phyloP scores from a whole-genome alignment of 2,797 vertebrate genomes.

The Rachycentron canadum region DNA sequence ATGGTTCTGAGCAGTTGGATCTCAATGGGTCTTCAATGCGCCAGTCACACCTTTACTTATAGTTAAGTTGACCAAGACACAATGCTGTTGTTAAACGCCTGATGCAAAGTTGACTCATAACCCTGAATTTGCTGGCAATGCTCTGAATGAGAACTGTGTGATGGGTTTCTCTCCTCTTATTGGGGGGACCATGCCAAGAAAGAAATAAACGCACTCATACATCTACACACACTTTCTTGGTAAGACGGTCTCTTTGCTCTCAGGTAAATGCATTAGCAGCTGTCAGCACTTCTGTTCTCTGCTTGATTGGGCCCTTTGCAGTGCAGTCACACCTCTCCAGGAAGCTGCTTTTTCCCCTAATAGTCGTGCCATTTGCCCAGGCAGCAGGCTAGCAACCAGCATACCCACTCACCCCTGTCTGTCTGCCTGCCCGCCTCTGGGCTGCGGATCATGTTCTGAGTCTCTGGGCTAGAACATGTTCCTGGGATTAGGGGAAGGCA shows the following conservation, averaged over 20 bases:
- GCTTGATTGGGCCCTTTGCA: constrained; percentile 80
- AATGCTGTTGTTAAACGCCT: no score
- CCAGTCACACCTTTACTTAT: background rate
- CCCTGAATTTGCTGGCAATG: background rate
- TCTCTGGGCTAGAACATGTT: constrained; percentile 68
- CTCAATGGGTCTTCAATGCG: background rate
- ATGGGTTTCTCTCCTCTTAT: constrained; percentile 44
- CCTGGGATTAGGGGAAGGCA: constrained; percentile 71
- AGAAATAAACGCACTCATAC: constrained; percentile 35
- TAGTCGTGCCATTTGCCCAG: constrained; percentile 79
- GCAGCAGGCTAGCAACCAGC: constrained; percentile 65
- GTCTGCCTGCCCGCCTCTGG: constrained; percentile 54
- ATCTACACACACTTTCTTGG: constrained; percentile 9
- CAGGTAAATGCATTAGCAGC: constrained; percentile 78
- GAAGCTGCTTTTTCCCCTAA: constrained; percentile 76
- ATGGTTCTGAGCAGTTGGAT: background rate
- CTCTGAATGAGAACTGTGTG: constrained; percentile 32
- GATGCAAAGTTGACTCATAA: constrained; percentile 26
- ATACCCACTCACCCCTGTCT: constrained; percentile 55
- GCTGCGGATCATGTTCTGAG: constrained; percentile 49
- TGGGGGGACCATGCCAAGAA: constrained; percentile 24
- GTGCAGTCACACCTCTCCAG: constrained; percentile 75
- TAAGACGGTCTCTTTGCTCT: constrained; percentile 49
- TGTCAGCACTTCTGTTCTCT: constrained; percentile 76
- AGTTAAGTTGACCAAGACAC: background rate